A percentile compares a stretch with the other conserved stretches of the same genome.
phyloP scores from a whole-genome alignment of 2,113 vertebrate genomes.

The Loxodonta africana region DNA sequence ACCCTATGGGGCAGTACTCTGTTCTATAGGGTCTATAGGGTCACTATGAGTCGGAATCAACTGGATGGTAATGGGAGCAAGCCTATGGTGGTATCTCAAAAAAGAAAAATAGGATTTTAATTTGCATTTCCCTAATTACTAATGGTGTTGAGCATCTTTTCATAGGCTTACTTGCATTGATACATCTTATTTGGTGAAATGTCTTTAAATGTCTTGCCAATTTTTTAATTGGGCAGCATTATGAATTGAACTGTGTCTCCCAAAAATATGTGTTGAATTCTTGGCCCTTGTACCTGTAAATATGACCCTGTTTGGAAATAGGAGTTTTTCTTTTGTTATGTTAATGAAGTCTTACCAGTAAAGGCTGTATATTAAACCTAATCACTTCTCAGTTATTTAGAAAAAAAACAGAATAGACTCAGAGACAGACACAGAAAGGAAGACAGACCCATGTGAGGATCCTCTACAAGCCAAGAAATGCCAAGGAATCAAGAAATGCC shows the following conservation, averaged over 20 bases:
- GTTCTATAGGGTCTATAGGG: too few relatives aligned
- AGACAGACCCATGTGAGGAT: not conserved
- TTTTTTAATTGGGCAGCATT: not conserved
- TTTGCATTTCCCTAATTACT: slow-evolving; percentile 44
- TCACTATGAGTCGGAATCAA: too few relatives aligned
- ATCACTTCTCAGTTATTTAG: not conserved
- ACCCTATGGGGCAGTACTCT: too few relatives aligned
- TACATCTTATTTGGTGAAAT: not conserved
- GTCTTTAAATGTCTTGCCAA: not conserved
- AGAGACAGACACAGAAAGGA: not conserved
- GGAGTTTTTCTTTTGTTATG: not conserved
- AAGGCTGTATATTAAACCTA: not conserved
- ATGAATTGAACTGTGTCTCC: not conserved
- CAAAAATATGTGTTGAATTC: not conserved
- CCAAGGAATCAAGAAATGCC: not conserved
- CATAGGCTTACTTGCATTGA: not conserved
- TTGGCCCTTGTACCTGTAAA: not conserved
- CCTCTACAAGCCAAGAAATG: not conserved
- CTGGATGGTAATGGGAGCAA: too few relatives aligned
- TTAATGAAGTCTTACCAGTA: not conserved
- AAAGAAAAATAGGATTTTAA: not conserved
- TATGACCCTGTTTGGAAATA: not conserved
- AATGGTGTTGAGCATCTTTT: not conserved
- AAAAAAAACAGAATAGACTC: not conserved
- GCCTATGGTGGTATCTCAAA: not conserved